Evolutionary conservation across 2,888 invertebrate species (phyloP), one percentile per base, ranked within the genome.

Genomic region (Gnatocerus cornutus): DNA sequence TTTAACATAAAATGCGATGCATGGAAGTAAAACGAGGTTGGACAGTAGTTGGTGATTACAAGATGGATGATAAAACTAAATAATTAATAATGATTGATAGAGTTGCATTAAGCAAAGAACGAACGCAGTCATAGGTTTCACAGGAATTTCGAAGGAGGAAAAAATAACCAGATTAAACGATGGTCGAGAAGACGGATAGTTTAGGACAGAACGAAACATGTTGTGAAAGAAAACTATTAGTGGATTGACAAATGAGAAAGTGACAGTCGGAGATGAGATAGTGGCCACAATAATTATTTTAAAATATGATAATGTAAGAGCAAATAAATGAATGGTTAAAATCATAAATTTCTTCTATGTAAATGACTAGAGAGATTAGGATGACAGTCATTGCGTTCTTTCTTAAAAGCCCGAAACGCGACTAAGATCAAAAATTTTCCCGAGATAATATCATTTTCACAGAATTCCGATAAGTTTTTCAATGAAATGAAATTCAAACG

Each of bases 1-100:
- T 62, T 62, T 62, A 62, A 62, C 62, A 62, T 50, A 62, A 62
- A 62, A 62, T 62, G 62, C 46, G 30, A 59, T 59, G 45, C 45
- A 59, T 59, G 9, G 12, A 33, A 33, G 37, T 37, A 53, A 53
- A 53, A 53, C 37, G 37, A 61, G 29, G 48, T 41, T 62, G 50
- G 62, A 50, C 62, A 62, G 62, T 62, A 62, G 63, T 63, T 63
- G 53, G 52, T 53, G 63, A 63, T 61, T 61, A 48, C 61, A 48
- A 61, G 61, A 61, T 63, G 53, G 29, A 63, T 30, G 63, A 63
- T 63, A 53, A 63, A 39, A 12, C 12, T 5, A 5, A 14, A 33
- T 63, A 63, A 63, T 63, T 63, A 63, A 63, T 63, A 53, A 53
- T 63, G 63, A 63, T 63, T 63, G 63, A 63, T 63, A 29, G 63